phyloP scores from a whole-genome alignment of 2,797 vertebrate species.

The Sebastes cheni region DNA sequence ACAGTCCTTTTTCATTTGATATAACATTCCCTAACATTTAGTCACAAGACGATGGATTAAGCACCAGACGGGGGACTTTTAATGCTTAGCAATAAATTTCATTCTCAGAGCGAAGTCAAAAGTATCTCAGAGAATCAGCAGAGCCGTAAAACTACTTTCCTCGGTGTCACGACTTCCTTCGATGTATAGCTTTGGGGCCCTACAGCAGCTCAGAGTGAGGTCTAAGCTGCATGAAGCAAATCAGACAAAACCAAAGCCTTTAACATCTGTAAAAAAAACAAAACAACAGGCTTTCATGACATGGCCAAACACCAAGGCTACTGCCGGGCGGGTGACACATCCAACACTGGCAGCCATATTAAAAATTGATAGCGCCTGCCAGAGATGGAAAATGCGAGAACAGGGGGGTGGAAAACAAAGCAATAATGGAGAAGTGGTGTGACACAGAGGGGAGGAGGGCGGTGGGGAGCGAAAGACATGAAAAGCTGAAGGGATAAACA shows the following conservation, averaged over 20 bases:
- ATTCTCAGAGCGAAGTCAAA: conserved; percentile 6
- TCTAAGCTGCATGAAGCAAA: conserved; percentile 9
- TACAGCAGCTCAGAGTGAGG: background rate
- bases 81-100: conserved; percentile 39
- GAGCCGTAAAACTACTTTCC: conserved; percentile 24
- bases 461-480: background rate
- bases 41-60: background rate
- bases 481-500: conserved; percentile 39
- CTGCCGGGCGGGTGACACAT: conserved; percentile 13
- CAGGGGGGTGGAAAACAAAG: conserved; percentile 28
- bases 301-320: background rate
- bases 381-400: conserved; percentile 25
- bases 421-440: conserved; percentile 24
- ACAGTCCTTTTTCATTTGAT: background rate
- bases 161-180: conserved; percentile 23
- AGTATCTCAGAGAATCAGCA: conserved; percentile 26
- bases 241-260: conserved; percentile 20
- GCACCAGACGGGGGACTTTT: background rate
- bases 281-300: conserved; percentile 3
- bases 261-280: conserved; percentile 7
- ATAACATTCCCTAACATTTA: background rate
- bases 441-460: background rate
- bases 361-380: conserved; percentile 37
- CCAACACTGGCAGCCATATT: conserved; percentile 23
- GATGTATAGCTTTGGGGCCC: background rate